These are phyloP conservation scores for Adoxophyes honmai DNA, from an alignment of 1,140 invertebrate genomes.

Conservation along the genomic window DNA sequence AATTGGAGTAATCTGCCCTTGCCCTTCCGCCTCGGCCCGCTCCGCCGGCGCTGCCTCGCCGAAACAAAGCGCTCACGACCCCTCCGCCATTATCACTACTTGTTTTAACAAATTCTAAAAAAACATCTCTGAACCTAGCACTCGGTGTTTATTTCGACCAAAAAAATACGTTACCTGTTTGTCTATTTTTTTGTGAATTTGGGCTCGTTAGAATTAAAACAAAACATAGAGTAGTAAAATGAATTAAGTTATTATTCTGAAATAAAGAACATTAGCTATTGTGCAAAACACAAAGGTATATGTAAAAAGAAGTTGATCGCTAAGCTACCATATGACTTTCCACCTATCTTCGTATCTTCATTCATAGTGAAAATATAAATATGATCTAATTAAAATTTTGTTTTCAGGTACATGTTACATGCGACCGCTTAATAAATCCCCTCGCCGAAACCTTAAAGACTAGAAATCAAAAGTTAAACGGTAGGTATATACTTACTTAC, in stretches of 20 bases:
- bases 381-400: background rate
- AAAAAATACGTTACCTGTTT: no score
- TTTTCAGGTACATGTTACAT: constrained; percentile 2
- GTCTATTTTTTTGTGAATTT: no score
- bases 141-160: background rate
- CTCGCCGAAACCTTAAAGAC: no score
- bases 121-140: background rate
- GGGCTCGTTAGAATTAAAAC: no score
- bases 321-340: no score
- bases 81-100: constrained; percentile 15
- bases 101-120: constrained; percentile 3
- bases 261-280: no score
- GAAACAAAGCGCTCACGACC: constrained; percentile 26
- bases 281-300: no score
- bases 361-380: no score
- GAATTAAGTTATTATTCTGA: no score
- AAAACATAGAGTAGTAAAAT: no score
- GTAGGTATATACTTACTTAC: background rate
- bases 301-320: no score
- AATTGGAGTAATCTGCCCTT: constrained; percentile 46
- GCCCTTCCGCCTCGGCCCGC: constrained; percentile 22
- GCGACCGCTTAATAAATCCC: background rate
- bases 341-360: no score
- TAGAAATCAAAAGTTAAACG: background rate
- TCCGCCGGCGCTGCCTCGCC: background rate